Base-by-base conservation (phyloP, 2,113 vertebrate species). In the Percopsis transmontana region DNA sequence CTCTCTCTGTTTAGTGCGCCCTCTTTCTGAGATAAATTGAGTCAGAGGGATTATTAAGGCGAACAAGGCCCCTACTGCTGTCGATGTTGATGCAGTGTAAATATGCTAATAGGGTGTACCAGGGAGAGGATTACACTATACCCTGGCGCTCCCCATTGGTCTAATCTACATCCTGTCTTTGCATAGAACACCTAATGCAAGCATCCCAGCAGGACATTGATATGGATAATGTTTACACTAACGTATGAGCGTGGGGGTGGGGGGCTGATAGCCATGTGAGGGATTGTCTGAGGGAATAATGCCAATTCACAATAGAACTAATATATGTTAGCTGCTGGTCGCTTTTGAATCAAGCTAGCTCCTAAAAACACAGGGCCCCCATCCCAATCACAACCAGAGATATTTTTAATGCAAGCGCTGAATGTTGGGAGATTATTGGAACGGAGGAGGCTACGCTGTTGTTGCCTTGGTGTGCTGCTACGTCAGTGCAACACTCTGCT, bases 31-130 rank as follows among this genome's bases (percentile, higher is more conserved):
- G 60, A 57, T 53, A 58, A 63, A 58, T 67, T 41, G 72, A 77
- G 70, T 68, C 45, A 44, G 68, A 83, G 68, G 71, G 83, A 88
- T 89, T 84, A 83, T 62, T 77, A 64, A 66, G 59, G 62, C 50
- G 79, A 74, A 84, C 72, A 21, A 57, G 70, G 76, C 57, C 57
- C 66, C 59, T 45, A 21, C 55, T 58, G 66, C 62, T 66, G 61
- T 56, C 57, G 80, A 48, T 33, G 16, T 16, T 16, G 38, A 38
- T 5, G 56, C 12, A 15, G 75, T 23, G 20, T 71, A 76, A 86
- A 83, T 72, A 77, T 81, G 79, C 85, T 88, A 87, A 88, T 87
- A 76, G 74, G 72, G 70, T 84, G 75, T 85, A 78, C 69, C 70
- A 62, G 20, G 69, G 76, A 82, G 72, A 82, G 87, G 87, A 83